Evolutionary conservation across 1,140 invertebrate species (phyloP).

Genomic region (Prorops nasuta): DNA sequence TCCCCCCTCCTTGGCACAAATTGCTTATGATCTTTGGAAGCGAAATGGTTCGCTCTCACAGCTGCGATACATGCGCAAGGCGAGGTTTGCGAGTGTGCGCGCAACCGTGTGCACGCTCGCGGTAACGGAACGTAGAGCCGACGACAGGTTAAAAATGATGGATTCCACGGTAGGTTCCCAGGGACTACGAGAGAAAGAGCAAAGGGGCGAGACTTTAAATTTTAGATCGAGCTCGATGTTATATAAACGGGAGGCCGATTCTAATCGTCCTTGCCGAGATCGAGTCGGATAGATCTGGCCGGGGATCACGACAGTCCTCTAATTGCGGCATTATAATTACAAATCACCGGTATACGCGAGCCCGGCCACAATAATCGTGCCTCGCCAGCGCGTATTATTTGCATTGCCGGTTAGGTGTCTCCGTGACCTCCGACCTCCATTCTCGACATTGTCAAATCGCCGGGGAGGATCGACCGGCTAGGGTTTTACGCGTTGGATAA

Average conservation of each 20-base stretch:
- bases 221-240: conserved; percentile 47
- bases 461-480: conserved; percentile 14
- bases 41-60: no score
- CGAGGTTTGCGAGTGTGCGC: no score
- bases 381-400: conserved; percentile 33
- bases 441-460: conserved; percentile 25
- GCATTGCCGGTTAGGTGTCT: conserved; percentile 34
- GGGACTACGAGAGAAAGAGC: no score
- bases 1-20: no score
- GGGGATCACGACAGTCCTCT: conserved; percentile 49
- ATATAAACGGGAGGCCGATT: conserved; percentile 32
- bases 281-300: conserved; percentile 42
- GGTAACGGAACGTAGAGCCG: no score
- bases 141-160: no score
- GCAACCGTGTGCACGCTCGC: no score
- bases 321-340: conserved; percentile 55
- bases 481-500: no score
- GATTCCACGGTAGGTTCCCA: no score
- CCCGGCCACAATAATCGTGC: conserved; percentile 40
- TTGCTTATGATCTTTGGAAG: no score
- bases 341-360: conserved; percentile 41
- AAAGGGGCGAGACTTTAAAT: no score
- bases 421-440: conserved; percentile 23
- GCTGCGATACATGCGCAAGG: no score
- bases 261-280: conserved; percentile 46